A percentile compares a stretch with the other conserved stretches of the same genome.
These are phyloP conservation scores for Corapipo altera DNA, from an alignment of 2,113 vertebrate genomes.

Conservation along the genomic window DNA sequence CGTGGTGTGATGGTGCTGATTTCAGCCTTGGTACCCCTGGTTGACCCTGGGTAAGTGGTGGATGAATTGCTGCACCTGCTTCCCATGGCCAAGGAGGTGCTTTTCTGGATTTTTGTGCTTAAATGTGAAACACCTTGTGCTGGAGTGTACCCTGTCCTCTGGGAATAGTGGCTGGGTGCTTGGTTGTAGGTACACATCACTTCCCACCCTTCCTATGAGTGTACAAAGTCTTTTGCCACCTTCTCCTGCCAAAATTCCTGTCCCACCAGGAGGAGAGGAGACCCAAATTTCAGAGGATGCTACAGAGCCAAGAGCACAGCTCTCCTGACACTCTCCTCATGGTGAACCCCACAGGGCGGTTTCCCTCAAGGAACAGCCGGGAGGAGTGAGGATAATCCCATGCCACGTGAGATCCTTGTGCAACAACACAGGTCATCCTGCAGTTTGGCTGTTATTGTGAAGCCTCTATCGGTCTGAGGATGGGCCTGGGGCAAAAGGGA, in stretches of 20 bases:
- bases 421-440: neutral
- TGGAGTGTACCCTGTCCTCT: neutral
- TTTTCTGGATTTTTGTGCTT: neutral
- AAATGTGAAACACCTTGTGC: neutral
- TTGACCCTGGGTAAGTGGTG: neutral
- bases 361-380: neutral
- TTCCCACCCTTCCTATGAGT: fast-evolving
- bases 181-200: neutral
- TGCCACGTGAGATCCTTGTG: neutral
- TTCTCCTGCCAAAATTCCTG: neutral
- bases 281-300: neutral
- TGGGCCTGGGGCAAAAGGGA: conserved; percentile 14
- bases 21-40: neutral
- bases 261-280: neutral
- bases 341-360: neutral
- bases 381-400: neutral
- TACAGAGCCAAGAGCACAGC: neutral
- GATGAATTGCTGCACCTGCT: neutral
- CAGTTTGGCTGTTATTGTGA: neutral
- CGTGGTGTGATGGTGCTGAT: neutral
- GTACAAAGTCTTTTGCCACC: neutral
- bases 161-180: neutral
- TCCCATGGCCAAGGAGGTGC: neutral
- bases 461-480: neutral
- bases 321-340: neutral